These are phyloP conservation scores for Plutella xylostella DNA, from an alignment of 2,888 invertebrate species.

Conservation along the genomic window DNA sequence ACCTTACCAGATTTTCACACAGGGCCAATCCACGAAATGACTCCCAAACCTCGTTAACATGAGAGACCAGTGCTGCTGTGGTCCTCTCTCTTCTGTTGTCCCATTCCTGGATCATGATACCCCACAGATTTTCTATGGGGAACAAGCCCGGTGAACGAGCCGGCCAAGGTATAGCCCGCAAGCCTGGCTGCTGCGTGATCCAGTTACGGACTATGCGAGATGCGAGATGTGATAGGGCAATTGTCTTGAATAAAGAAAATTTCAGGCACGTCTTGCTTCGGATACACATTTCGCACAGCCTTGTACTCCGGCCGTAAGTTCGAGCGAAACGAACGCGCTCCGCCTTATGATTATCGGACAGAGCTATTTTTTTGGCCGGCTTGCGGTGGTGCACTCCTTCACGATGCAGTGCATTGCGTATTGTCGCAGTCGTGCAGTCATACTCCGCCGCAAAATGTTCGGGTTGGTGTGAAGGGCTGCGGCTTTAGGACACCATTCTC, in stretches of 20 bases:
- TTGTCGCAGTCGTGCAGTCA: constrained; percentile 6
- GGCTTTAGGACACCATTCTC: not conserved
- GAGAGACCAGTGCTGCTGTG: constrained; percentile 3
- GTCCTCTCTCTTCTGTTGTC: constrained; percentile 8
- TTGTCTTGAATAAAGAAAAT: constrained; percentile 12
- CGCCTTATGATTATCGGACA: constrained; percentile 11
- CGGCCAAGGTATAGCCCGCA: constrained; percentile 9
- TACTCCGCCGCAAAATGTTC: constrained; percentile 4
- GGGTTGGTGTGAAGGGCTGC: constrained; percentile 8
- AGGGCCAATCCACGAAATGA: constrained; percentile 8
- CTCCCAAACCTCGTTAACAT: constrained; percentile 10
- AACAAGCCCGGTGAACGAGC: constrained; percentile 10
- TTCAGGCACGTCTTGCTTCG: not conserved
- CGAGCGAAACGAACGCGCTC: constrained; percentile 16
- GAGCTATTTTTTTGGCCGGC: constrained; percentile 9
- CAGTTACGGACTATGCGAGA: constrained; percentile 8
- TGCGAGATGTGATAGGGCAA: constrained; percentile 14
- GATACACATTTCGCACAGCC: not conserved
- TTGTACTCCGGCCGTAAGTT: constrained; percentile 16
- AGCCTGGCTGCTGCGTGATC: constrained; percentile 4
- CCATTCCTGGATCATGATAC: not conserved
- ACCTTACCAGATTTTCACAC: not conserved
- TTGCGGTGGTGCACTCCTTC: constrained; percentile 1
- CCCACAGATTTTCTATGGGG: not conserved
- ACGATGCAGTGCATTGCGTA: not conserved